Evolutionary conservation across 2,113 vertebrate species (phyloP).

Genomic region (Recurvirostra avosetta): DNA sequence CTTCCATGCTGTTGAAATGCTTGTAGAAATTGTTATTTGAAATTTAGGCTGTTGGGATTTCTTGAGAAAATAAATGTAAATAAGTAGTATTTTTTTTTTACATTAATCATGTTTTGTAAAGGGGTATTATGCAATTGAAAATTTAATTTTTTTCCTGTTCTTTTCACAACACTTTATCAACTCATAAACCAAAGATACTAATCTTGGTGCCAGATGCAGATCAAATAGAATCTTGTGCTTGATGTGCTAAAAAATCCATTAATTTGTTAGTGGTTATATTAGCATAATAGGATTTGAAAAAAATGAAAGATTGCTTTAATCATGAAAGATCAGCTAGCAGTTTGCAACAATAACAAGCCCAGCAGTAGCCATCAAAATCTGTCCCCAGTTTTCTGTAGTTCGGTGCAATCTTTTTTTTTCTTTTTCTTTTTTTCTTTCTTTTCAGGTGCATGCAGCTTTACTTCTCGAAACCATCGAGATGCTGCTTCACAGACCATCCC

Average conservation of each 20-base stretch:
- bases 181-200: background rate
- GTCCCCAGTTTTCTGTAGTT: background rate
- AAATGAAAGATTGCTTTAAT: background rate
- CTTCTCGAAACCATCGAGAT: slow-evolving; percentile 79
- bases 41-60: background rate
- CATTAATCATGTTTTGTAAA: background rate
- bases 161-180: background rate
- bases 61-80: background rate
- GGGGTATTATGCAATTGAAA: background rate
- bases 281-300: background rate
- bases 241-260: background rate
- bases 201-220: background rate
- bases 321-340: background rate
- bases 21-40: background rate
- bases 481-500: slow-evolving; percentile 85
- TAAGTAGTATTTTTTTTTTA: background rate
- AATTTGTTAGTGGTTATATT: background rate
- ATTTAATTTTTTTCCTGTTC: background rate
- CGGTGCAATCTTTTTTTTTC: background rate
- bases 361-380: background rate
- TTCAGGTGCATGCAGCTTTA: slow-evolving; percentile 65
- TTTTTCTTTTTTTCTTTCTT: background rate
- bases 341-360: background rate
- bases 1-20: background rate
- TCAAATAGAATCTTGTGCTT: background rate